Conservation (phyloP, 2,113 vertebrate genomes). For the Cyanoderma ruficeps region DNA sequence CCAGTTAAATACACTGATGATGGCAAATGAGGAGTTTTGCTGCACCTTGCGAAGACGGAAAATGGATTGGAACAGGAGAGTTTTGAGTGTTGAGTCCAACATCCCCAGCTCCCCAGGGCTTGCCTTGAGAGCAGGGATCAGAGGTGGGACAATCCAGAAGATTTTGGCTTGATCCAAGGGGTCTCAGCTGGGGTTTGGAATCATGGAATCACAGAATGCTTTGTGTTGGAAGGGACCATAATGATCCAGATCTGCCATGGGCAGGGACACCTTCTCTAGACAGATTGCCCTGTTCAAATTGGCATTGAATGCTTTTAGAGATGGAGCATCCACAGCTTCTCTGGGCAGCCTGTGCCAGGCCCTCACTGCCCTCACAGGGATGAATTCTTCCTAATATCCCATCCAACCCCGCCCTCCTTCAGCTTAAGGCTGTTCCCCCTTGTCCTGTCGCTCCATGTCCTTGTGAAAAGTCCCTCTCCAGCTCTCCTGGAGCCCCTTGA, state of each 20-base stretch:
- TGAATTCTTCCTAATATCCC: neutral
- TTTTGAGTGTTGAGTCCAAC: neutral
- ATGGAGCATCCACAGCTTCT: neutral
- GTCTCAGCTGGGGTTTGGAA: neutral
- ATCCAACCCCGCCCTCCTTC: neutral
- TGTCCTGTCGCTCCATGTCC: neutral
- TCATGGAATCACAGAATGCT: neutral
- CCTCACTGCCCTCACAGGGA: rapidly evolving
- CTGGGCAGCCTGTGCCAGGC: too few relatives aligned
- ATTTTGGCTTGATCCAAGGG: neutral
- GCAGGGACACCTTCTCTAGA: neutral
- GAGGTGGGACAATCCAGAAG: neutral
- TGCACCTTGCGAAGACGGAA: neutral
- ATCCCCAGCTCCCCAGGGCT: neutral
- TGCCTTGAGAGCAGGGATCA: neutral
- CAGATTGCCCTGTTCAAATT: neutral
- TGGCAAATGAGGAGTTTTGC: neutral
- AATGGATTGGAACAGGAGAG: neutral
- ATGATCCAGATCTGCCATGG: neutral
- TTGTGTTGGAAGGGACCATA: neutral
- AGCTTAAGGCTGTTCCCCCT: neutral
- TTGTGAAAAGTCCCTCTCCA: neutral
- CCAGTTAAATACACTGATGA: neutral
- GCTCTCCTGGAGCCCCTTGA: neutral
- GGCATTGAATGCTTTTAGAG: neutral